Base-by-base conservation (phyloP, 2,113 vertebrate genomes). In the Terrapene triunguis region DNA sequence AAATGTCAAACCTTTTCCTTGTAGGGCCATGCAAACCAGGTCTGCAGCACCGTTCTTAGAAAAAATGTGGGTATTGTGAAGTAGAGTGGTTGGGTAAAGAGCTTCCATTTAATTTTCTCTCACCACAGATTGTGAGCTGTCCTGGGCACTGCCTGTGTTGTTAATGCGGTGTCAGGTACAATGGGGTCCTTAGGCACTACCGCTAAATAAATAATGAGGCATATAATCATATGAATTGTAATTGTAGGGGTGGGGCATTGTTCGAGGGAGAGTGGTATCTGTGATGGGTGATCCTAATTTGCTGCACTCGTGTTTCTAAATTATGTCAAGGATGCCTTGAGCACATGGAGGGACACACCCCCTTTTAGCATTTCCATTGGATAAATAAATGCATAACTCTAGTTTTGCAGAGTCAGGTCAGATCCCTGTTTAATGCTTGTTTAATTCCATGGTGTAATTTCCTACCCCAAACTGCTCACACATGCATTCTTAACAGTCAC, bases 371-470 rank as follows among this genome's bases (percentile, higher is more conserved):
- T 25, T 87, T 14, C 21, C 1, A 11, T 50, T 54, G 78, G 13
- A 54, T 69, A 16, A 14, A 6, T 78, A 88, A 79, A 3, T 53
- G 8, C 19, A 80, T 27, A 93, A 47, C 38, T 91, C 27, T 32
- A 86, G 55, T 51, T 92, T 91, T 80, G 48, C 93, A 90, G 92
- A 94, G 78, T 72, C 22, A 82, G 47, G 53, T 29, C 72, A 44
- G 76, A 3, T 81, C 80, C 55, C 80, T 2, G 0, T 65, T 38
- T 84, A 29, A 50, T 16, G 1, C 0, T 89, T 57, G 76, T 51
- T 54, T 0, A 1, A 82, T 10, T 57, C 32, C 38, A 11, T 29
- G 14, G 57, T 57, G 29, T 62, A 72, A 50, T 90, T 94, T 92
- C 89, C 51, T 29, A 92, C 11, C 3, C 7, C 29, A 25, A 38